Percentiles rank a stretch among this genome's conserved stretches.
Conservation (phyloP, 1,140 invertebrate species). For the Brachionus koreanus region DNA sequence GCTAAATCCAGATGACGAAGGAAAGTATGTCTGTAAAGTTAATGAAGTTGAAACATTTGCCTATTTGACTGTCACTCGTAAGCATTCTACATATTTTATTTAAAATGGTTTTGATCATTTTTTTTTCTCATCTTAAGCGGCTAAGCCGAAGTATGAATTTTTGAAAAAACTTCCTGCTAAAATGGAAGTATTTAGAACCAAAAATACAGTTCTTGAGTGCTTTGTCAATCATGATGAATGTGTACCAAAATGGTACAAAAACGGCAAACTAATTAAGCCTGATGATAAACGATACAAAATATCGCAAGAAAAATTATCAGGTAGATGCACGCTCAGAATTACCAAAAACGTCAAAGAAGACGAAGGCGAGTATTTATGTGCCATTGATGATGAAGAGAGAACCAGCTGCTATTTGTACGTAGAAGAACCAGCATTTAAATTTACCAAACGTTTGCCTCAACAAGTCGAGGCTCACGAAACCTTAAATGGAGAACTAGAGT, state of each 20-base stretch:
- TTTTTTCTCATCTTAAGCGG: conserved; percentile 24
- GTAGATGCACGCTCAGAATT: conserved; percentile 37
- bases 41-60: conserved; percentile 80
- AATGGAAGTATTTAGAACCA: conserved; percentile 45
- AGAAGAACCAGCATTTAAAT: conserved; percentile 43
- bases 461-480: conserved; percentile 6
- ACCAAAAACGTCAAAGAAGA: conserved; percentile 32
- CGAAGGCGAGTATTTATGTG: conserved; percentile 37
- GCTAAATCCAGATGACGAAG: conserved; percentile 91
- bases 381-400: conserved; percentile 39
- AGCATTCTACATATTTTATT: neutral
- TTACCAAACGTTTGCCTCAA: conserved; percentile 41
- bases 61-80: conserved; percentile 85
- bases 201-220: conserved; percentile 41
- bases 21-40: conserved; percentile 93
- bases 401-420: conserved; percentile 44
- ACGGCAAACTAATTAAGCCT: conserved; percentile 18
- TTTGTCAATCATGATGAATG: conserved; percentile 33
- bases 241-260: conserved; percentile 41
- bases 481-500: conserved; percentile 17
- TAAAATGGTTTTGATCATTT: neutral
- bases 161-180: conserved; percentile 31
- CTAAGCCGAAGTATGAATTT: conserved; percentile 42
- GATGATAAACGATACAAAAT: conserved; percentile 40
- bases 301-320: conserved; percentile 24